Base-by-base conservation (phyloP, 2,797 vertebrate genomes). In the Spinus olivaceus region DNA sequence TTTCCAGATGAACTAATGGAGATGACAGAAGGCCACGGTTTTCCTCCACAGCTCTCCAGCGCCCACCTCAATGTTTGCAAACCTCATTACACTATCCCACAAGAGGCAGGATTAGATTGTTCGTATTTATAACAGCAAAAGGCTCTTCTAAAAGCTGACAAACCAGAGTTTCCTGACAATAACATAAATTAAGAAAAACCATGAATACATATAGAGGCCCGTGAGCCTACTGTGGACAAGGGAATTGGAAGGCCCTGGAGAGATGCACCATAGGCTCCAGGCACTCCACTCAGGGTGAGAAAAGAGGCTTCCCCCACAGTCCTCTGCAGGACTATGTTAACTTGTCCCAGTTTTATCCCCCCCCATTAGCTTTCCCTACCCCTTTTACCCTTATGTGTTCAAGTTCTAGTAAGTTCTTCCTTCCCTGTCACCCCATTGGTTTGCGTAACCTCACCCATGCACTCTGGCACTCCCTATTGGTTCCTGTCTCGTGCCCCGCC, bases 191-290 rank as follows among this genome's bases (percentile, higher is more conserved):
- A 19, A 64, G 30, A 78, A 47, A 89, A 76, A 39, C 27, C 53
- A 46, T 1, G 3, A 86, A 33, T 22, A 37, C 8, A 20, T 3
- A 9, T 6, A 1, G 17, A 14, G 12, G 12, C 8, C 25, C 0
- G 0, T 28, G 17, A 27, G 4, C 57, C 25, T 37, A 1, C 35
- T 39, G 35, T 3, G 0, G 16, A 39, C 4, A 59, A 9, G 1
- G 8, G 3, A 37, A 37, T 6, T 3, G 1, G 4, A 2, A 7
- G 5, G 2, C 12, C 25, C 56, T 12, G 7, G 5, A 25, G 16
- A 56, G 14, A 56, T 8, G 16, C 8, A 25, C 33, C 8, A 5
- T 12, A 35, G 33, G 16, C 23, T 25, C 16, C 6, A 8, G 33
- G 23, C 10, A 35, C 33, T 18, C 53, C 2, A 18, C 23, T 35